Evolutionary conservation across 2,888 invertebrate species (phyloP).

Genomic region (Portevinia maculata): DNA sequence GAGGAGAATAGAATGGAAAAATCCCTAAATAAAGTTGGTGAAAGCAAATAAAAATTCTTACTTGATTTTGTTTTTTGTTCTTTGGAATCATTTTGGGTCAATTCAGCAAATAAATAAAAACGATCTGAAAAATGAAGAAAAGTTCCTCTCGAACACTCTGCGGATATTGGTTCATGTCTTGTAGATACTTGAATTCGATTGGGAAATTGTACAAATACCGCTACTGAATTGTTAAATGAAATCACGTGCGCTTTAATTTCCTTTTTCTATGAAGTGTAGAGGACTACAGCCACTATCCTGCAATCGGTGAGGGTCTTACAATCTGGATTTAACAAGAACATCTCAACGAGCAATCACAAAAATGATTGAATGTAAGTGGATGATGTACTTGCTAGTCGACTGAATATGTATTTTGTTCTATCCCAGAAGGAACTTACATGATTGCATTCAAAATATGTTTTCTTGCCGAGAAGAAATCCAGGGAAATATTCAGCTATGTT

Average conservation of each 20-base stretch:
- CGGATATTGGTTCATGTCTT: slow-evolving; percentile 31
- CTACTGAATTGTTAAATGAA: slow-evolving; percentile 16
- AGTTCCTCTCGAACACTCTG: slow-evolving; percentile 23
- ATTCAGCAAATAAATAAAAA: background rate
- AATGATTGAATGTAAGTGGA: background rate
- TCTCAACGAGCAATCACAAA: background rate
- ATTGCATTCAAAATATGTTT: no score
- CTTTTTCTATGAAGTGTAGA: background rate
- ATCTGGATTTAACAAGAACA: background rate
- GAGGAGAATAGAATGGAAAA: background rate
- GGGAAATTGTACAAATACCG: background rate
- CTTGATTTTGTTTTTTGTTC: slow-evolving; percentile 19
- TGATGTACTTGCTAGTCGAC: background rate
- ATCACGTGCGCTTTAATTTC: slow-evolving; percentile 29
- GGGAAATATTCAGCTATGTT: no score
- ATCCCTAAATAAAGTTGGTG: slow-evolving; percentile 27
- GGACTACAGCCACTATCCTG: background rate
- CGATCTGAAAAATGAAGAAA: background rate
- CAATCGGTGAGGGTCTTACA: background rate
- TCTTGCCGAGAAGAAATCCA: no score
- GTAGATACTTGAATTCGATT: slow-evolving; percentile 3
- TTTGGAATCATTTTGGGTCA: slow-evolving; percentile 42
- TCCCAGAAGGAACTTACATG: no score
- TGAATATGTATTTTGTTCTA: background rate
- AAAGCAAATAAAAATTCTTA: slow-evolving; percentile 51